Evolutionary conservation across 2,888 invertebrate genomes (phyloP).

Genomic region (Drosophila tanythrix): DNA sequence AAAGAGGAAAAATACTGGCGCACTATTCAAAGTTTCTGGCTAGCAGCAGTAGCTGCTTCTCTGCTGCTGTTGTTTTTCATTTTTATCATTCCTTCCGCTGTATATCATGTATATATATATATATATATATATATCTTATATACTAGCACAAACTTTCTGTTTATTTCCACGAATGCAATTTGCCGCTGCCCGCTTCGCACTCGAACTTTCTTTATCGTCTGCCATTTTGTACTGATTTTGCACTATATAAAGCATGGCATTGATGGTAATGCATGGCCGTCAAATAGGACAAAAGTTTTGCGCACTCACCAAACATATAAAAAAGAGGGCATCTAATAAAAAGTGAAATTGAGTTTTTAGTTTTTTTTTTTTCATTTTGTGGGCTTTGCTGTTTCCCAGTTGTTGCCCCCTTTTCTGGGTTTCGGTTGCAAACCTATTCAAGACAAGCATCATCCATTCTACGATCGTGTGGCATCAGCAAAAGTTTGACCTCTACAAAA

Average conservation of each 20-base stretch:
- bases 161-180: conserved; percentile 80
- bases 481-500: not conserved
- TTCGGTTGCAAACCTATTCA: conserved; percentile 16
- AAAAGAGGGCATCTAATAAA: conserved; percentile 36
- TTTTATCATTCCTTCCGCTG: conserved; percentile 54
- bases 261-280: conserved; percentile 72
- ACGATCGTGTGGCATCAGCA: conserved; percentile 13
- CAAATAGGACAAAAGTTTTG: conserved; percentile 51
- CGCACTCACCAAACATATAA: conserved; percentile 16
- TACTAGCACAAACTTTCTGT: conserved; percentile 70
- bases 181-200: conserved; percentile 56
- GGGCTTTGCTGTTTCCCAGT: conserved; percentile 23
- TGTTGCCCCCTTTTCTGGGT: not conserved
- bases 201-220: conserved; percentile 72
- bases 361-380: conserved; percentile 36
- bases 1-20: conserved; percentile 22
- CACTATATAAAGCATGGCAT: conserved; percentile 76
- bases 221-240: conserved; percentile 77
- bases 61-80: conserved; percentile 56
- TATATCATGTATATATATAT: conserved; percentile 44
- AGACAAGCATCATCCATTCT: conserved; percentile 28
- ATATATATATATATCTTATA: conserved; percentile 13
- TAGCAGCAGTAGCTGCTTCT: conserved; percentile 27
- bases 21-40: conserved; percentile 73
- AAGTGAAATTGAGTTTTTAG: conserved; percentile 76